Evolutionary conservation across 2,888 invertebrate genomes (phyloP), one percentile per base, ranked within the genome.

Genomic region (Hoplodrina blanda): DNA sequence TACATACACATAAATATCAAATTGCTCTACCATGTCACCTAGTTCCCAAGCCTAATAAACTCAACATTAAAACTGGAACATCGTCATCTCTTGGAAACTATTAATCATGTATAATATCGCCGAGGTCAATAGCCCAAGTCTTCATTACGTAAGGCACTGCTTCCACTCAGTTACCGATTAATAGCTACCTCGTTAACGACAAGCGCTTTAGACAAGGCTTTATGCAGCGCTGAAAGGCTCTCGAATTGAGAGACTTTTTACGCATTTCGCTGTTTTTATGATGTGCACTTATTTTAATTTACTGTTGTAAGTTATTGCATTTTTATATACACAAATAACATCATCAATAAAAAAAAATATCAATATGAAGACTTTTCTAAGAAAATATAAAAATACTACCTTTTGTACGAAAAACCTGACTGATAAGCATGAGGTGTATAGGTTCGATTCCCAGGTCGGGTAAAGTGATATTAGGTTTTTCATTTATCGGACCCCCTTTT

Each of bases 31-130:
- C 44, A 20, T 49, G 46, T 70, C 63, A 65, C 57, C 54, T 61
- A 76, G 62, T 81, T 70, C 52, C 59, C 46, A 62, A 69, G 41
- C 49, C 60, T 54, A 65, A 72, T 69, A 71, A 78, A 78, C 62
- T 75, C 54, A 44, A 20, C 76, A 49, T 68, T 57, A 64, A 67
- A 73, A 76, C 62, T 73, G 30, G 69, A 61, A 52, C 63, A 19
- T 53, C 55, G 65, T 62, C 77, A 74, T 77, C 65, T 83, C 73
- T 75, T 61, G 56, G 76, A 75, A 82, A 77, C 78, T 73, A 85
- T 81, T 85, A 73, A 85, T 85, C 81, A 83, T 76, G 69, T 61
- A 68, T 66, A 73, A 76, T 69, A 72, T 78, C 25, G 62, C 33
- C 46, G 61, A 53, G 62, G 57, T 78, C 76, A 78, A 78, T 80